Conservation (phyloP, 2,113 vertebrate genomes). For the Ammodytes dubius region DNA sequence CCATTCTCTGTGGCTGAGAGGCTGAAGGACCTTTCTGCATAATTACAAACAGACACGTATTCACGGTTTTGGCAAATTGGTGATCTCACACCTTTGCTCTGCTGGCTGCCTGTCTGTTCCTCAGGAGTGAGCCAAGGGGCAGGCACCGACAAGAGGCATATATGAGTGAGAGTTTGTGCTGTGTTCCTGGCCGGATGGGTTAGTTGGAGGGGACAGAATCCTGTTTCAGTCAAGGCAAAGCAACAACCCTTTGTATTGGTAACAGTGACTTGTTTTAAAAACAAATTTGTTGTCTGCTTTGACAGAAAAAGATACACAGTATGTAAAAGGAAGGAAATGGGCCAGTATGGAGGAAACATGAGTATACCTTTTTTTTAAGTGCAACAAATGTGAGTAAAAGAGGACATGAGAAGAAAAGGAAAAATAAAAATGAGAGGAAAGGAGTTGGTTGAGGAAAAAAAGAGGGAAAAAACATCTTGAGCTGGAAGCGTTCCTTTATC, state of each 20-base stretch:
- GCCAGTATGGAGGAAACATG: slow-evolving; percentile 12
- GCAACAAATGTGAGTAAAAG: slow-evolving; percentile 38
- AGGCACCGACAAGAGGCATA: slow-evolving; percentile 24
- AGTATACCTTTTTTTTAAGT: slow-evolving; percentile 12
- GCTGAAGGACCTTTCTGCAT: slow-evolving; percentile 62
- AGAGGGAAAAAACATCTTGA: slow-evolving; percentile 80
- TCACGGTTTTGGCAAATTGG: slow-evolving; percentile 69
- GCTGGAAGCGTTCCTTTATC: slow-evolving; percentile 79
- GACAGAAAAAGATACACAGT: slow-evolving; percentile 19
- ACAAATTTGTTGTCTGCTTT: not conserved
- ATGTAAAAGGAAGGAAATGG: slow-evolving; percentile 1
- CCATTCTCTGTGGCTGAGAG: slow-evolving; percentile 51
- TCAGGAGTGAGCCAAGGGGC: slow-evolving; percentile 71
- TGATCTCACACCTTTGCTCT: slow-evolving; percentile 68
- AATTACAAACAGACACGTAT: slow-evolving; percentile 70
- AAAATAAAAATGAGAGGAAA: slow-evolving; percentile 59
- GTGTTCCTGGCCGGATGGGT: slow-evolving; percentile 6
- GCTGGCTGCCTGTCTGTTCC: slow-evolving; percentile 44
- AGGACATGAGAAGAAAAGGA: slow-evolving; percentile 45
- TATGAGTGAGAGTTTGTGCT: slow-evolving; percentile 38
- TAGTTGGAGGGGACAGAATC: slow-evolving; percentile 38
- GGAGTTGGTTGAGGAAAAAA: slow-evolving; percentile 54
- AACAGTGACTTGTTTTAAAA: slow-evolving; percentile 52
- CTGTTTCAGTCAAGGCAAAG: slow-evolving; percentile 55
- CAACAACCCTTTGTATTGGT: slow-evolving; percentile 29